Conservation (phyloP, 1,140 invertebrate genomes). For the Cephus cinctus region DNA sequence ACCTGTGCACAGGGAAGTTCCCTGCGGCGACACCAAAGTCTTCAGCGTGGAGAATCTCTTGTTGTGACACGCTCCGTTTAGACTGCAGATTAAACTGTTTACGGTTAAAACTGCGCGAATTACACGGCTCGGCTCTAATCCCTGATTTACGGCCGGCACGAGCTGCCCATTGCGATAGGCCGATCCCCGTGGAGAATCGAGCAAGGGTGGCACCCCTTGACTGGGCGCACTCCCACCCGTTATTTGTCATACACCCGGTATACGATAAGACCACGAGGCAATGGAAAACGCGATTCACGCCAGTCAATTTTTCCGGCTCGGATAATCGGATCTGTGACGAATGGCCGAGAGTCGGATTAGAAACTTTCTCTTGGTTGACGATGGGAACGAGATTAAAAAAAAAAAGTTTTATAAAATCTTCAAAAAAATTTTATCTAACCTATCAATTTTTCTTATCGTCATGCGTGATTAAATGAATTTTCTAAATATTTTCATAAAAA, state of each 20-base stretch:
- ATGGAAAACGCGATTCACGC: conserved; percentile 36
- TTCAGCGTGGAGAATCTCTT: conserved; percentile 51
- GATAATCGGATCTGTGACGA: too few species aligned
- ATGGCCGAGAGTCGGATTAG: too few species aligned
- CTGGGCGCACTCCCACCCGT: conserved; percentile 11
- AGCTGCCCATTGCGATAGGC: not conserved
- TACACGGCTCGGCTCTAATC: conserved; percentile 49
- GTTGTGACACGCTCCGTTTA: conserved; percentile 51
- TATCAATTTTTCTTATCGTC: too few species aligned
- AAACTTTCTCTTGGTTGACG: too few species aligned
- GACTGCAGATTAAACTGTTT: conserved; percentile 52
- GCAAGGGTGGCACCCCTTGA: conserved; percentile 20
- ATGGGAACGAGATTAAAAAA: too few species aligned
- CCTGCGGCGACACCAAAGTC: not conserved
- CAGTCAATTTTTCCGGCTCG: conserved; percentile 40
- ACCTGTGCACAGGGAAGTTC: too few species aligned
- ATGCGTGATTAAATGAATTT: too few species aligned
- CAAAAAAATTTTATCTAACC: too few species aligned
- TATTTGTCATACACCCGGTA: not conserved
- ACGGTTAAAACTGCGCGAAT: conserved; percentile 52
- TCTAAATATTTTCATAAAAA: too few species aligned
- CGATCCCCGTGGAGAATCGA: conserved; percentile 52
- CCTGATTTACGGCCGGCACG: conserved; percentile 45
- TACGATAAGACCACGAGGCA: conserved; percentile 8
- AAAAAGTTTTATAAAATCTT: too few species aligned